These are phyloP conservation scores for Tetragnatha versicolor DNA, from an alignment of 1,140 invertebrate genomes.

Conservation along the genomic window DNA sequence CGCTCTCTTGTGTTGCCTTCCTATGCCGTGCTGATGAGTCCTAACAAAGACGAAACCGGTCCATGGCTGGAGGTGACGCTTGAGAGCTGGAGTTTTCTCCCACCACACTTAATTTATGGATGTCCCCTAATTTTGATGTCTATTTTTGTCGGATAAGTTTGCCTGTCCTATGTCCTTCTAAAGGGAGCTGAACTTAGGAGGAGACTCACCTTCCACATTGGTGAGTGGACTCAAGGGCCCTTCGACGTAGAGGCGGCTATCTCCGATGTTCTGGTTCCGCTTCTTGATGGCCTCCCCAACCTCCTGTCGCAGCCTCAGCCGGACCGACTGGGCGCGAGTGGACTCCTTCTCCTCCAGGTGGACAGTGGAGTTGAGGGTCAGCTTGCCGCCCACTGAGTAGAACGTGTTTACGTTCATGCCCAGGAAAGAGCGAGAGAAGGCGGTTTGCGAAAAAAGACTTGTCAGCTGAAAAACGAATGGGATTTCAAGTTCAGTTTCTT, in stretches of 20 bases:
- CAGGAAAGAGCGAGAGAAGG: constrained; percentile 68
- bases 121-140: too few species aligned
- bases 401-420: constrained; percentile 80
- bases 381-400: constrained; percentile 70
- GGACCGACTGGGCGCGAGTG: constrained; percentile 66
- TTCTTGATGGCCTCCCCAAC: constrained; percentile 81
- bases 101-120: too few species aligned
- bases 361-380: constrained; percentile 84
- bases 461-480: constrained; percentile 23
- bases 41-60: too few species aligned
- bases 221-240: constrained; percentile 77
- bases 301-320: constrained; percentile 80
- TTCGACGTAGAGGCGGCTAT: constrained; percentile 82
- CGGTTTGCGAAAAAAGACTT: constrained; percentile 18
- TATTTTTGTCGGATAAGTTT: too few species aligned
- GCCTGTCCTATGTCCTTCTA: too few species aligned
- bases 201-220: constrained; percentile 69
- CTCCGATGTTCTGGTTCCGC: constrained; percentile 84
- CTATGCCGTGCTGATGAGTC: too few species aligned
- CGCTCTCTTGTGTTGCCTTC: too few species aligned
- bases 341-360: constrained; percentile 72
- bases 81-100: too few species aligned
- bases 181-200: too few species aligned
- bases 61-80: too few species aligned
- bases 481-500: too few species aligned